These are phyloP conservation scores for Formica selysi DNA, from an alignment of 1,140 invertebrate species.

Conservation along the genomic window DNA sequence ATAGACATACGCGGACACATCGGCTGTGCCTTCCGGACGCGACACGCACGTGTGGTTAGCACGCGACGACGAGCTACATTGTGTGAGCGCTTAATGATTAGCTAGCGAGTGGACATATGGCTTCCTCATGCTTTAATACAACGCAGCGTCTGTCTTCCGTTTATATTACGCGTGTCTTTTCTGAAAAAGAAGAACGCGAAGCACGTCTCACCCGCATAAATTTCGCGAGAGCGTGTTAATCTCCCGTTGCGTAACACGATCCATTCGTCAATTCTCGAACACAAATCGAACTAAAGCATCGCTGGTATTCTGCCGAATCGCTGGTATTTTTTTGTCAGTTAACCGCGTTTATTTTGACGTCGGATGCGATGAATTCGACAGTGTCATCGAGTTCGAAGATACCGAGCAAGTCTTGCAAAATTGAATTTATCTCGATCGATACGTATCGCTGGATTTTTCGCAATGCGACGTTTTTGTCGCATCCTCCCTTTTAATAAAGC, in stretches of 20 bases:
- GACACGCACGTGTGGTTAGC: conserved; percentile 62
- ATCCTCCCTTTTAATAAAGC: background rate
- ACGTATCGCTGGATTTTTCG: conserved; percentile 16
- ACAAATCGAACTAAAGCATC: no score
- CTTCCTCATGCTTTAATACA: conserved; percentile 27
- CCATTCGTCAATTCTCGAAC: background rate
- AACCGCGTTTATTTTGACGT: background rate
- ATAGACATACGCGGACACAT: conserved; percentile 18
- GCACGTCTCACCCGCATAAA: background rate
- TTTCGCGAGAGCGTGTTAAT: background rate
- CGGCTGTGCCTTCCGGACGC: conserved; percentile 59
- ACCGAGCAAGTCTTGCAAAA: conserved; percentile 13
- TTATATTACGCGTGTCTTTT: background rate
- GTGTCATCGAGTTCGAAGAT: conserved; percentile 9
- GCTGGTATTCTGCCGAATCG: no score
- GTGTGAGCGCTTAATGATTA: conserved; percentile 44
- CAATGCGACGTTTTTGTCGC: background rate
- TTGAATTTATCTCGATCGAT: conserved; percentile 31
- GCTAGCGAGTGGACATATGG: conserved; percentile 56
- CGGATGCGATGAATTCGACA: conserved; percentile 1
- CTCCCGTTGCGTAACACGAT: conserved; percentile 6
- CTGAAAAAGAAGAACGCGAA: no score
- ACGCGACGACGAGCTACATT: conserved; percentile 48
- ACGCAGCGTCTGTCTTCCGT: background rate
- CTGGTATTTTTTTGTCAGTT: background rate